These are phyloP conservation scores for Scolanthus callimorphus DNA, from an alignment of 92 coral and sea anemone species.

Conservation along the genomic window DNA sequence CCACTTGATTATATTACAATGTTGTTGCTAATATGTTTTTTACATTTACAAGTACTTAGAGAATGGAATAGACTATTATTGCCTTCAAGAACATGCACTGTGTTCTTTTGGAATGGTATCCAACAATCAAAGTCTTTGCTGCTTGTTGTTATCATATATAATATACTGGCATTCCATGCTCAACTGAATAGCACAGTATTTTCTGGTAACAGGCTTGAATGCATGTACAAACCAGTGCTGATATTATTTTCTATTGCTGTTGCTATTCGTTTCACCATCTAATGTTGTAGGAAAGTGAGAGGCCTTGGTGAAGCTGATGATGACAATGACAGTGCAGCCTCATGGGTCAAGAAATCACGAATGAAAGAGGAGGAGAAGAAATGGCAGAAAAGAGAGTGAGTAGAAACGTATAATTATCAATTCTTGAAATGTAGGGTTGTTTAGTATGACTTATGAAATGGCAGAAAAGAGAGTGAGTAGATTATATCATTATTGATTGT, in stretches of 20 bases:
- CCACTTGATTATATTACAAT: no score
- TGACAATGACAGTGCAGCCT: conserved; percentile 76
- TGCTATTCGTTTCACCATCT: neutral
- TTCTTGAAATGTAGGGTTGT: no score
- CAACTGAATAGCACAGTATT: neutral
- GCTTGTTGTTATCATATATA: no score
- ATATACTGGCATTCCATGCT: no score
- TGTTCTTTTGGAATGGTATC: no score
- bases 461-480: neutral
- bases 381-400: conserved; percentile 86
- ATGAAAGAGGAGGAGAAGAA: conserved; percentile 61
- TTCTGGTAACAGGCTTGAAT: neutral
- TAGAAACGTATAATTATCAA: neutral
- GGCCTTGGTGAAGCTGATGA: conserved; percentile 73
- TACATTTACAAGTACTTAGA: no score
- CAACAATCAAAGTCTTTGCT: no score
- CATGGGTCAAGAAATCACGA: conserved; percentile 84
- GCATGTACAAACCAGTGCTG: neutral
- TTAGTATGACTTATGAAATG: neutral
- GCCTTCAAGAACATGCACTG: no score
- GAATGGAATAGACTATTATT: no score
- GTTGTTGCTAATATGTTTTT: no score
- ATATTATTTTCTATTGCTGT: neutral
- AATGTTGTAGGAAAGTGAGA: conserved; percentile 68
- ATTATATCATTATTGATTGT: no score